Conservation (phyloP, 2,888 invertebrate genomes). For the Acleris literana region DNA sequence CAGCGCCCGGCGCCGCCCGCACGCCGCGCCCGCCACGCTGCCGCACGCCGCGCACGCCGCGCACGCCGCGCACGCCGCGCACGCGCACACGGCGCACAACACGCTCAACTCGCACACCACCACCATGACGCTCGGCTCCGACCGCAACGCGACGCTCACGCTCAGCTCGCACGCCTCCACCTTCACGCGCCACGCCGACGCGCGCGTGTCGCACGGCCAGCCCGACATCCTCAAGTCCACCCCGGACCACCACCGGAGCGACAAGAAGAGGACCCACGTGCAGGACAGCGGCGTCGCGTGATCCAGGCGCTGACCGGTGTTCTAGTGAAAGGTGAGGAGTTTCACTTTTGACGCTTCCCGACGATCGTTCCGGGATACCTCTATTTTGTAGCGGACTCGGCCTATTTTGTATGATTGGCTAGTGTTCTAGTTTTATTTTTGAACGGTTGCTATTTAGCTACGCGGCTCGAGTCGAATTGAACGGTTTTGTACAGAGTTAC, state of each 20-base stretch:
- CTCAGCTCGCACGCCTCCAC: conserved; percentile 63
- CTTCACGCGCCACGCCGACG: too few species aligned
- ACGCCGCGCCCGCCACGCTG: conserved; percentile 67
- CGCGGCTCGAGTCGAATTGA: neutral
- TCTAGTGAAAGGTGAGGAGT: neutral
- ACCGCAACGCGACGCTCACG: conserved; percentile 65
- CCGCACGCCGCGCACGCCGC: conserved; percentile 74
- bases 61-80: conserved; percentile 55
- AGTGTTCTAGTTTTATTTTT: conserved; percentile 8
- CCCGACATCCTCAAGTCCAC: conserved; percentile 94
- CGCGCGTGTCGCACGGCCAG: conserved; percentile 81
- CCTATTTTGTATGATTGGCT: conserved; percentile 58
- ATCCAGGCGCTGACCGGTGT: conserved; percentile 44
- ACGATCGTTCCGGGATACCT: conserved; percentile 56
- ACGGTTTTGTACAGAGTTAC: conserved; percentile 23
- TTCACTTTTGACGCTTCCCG: conserved; percentile 15
- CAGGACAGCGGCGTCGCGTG: conserved; percentile 77
- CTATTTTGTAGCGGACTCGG: conserved; percentile 73
- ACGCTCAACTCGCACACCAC: conserved; percentile 84
- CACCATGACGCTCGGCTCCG: conserved; percentile 71
- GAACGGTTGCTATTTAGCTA: conserved; percentile 14
- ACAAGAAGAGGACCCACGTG: conserved; percentile 71
- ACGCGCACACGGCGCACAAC: conserved; percentile 77
- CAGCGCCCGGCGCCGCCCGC: conserved; percentile 84
- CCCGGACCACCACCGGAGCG: conserved; percentile 88